These are phyloP conservation scores for Salarias fasciatus DNA, from an alignment of 2,797 vertebrate genomes.

Conservation along the genomic window DNA sequence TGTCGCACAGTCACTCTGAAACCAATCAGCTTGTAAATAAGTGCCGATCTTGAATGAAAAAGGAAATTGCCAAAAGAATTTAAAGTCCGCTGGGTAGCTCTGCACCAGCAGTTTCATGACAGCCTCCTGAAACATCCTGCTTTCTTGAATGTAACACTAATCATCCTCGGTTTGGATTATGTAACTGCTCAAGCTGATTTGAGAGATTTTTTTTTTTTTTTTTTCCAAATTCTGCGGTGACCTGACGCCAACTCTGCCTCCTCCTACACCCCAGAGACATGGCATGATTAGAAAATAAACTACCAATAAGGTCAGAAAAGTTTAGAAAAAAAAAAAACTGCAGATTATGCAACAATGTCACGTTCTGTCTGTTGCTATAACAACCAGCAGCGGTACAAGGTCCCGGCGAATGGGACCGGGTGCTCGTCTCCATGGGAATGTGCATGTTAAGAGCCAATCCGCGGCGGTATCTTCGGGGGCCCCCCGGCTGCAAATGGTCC, in stretches of 20 bases:
- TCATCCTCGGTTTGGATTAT: neutral
- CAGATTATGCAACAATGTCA: slow-evolving; percentile 67
- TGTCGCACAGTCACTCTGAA: neutral
- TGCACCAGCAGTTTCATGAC: neutral
- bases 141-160: slow-evolving; percentile 5
- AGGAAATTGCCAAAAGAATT: neutral
- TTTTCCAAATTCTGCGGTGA: slow-evolving; percentile 9
- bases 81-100: neutral
- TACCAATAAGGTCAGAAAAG: slow-evolving; percentile 45
- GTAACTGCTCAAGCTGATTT: neutral
- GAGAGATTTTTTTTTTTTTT: neutral
- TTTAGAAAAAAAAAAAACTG: slow-evolving; percentile 35
- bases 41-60: neutral
- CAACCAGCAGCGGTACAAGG: slow-evolving; percentile 66
- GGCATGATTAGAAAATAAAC: slow-evolving; percentile 40
- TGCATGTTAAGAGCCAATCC: slow-evolving; percentile 50
- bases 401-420: slow-evolving; percentile 46
- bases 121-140: neutral
- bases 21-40: neutral
- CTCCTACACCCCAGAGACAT: slow-evolving; percentile 21
- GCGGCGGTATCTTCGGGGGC: slow-evolving; percentile 53
- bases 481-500: slow-evolving; percentile 50
- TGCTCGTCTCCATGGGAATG: slow-evolving; percentile 69
- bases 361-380: slow-evolving; percentile 79
- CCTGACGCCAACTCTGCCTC: slow-evolving; percentile 5